Evolutionary conservation across 2,888 invertebrate species (phyloP), one percentile per base, ranked within the genome.

Genomic region (Thymelicus lineola): DNA sequence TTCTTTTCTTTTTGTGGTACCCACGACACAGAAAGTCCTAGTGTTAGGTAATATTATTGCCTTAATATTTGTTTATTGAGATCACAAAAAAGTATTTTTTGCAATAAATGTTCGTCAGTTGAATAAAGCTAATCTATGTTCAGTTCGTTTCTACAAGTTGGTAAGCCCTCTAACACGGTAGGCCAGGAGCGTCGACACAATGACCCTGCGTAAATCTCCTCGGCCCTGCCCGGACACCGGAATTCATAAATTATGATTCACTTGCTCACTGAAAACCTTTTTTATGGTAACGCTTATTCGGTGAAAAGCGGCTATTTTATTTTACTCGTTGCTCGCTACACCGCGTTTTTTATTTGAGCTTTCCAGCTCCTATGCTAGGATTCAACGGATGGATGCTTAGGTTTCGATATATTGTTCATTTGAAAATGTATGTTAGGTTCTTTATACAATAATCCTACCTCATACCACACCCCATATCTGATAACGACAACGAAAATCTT

Each of bases 221-320:
- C 70, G 71, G 77, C 80, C 80, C 78, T 77, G 75, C 76, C 74
- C 88, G 87, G 89, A 91, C 91, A 88, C 88, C 91, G 92, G 91
- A 91, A 93, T 93, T 93, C 93, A 93, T 93, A 93, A 93, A 93
- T 93, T 92, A 93, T 93, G 93, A 93, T 93, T 92, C 93, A 92
- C 92, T 93, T 91, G 92, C 91, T 91, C 90, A 89, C 91, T 90
- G 93, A 91, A 93, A 93, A 92, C 90, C 93, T 93, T 93, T 93
- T 93, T 93, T 93, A 91, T 91, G 89, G 91, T 88, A 86, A 89
- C 90, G 89, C 86, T 91, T 92, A 91, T 90, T 89, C 86, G 87
- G 87, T 89, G 88, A 86, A 88, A 90, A 86, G 86, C 87, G 81
- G 80, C 84, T 86, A 85, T 87, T 91, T 91, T 91, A 89, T 90